Base-by-base conservation (phyloP, 2,113 vertebrate species). In the Psittacus erithacus region DNA sequence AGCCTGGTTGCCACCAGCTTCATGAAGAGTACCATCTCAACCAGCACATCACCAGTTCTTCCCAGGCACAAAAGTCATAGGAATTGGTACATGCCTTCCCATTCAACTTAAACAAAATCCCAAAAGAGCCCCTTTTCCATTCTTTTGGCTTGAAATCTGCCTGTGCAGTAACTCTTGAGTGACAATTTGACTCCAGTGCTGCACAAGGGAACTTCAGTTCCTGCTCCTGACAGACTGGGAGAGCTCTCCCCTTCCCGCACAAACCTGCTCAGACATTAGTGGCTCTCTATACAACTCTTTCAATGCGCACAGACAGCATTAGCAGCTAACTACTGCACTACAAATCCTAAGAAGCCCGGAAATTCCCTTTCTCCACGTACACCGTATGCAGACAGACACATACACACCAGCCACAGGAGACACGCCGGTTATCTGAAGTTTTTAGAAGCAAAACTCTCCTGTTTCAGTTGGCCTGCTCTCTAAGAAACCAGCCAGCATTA, bases 401-500 rank as follows among this genome's bases (percentile, higher is more conserved):
- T 6, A 49, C 33, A 62, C 33, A 57, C 44, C 73, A 68, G 41
- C 55, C 31, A 73, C 50, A 7, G 79, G 25, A 96, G 71, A 81
- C 50, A 76, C 43, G 79, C 33, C 3, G 1, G 59, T 62, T 92
- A 87, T 76, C 49, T 41, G 20, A 89, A 82, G 63, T 60, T 95
- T 82, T 70, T 55, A 38, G 68, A 81, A 92, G 70, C 8, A 9
- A 89, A 93, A 85, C 1, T 11, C 74, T 86, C 73, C 43, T 4
- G 23, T 82, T 95, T 89, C 92, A 82, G 86, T 79, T 22, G 52
- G 50, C 69, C 91, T 81, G 81, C 88, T 94, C 75, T 82, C 82
- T 53, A 89, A 95, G 95, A 84, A 94, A 86, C 64, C 83, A 92
- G 82, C 70, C 86, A 90, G 92, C 31, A 0, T 96, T 97, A 97